phyloP scores from a whole-genome alignment of 1,140 invertebrate species.

The Sipha flava region DNA sequence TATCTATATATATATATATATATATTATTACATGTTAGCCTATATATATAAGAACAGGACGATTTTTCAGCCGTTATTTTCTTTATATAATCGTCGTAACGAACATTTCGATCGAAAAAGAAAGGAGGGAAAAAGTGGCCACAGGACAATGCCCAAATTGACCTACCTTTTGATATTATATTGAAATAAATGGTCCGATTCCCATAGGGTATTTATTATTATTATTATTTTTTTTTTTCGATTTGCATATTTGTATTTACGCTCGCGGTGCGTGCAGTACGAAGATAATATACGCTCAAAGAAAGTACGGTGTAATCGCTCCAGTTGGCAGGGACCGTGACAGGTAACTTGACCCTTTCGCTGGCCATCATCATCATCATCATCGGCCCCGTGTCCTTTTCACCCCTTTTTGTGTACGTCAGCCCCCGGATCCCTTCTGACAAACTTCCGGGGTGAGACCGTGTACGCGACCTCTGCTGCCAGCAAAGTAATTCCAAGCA shows the following conservation, averaged over 20 bases:
- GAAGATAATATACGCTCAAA: conserved; percentile 7
- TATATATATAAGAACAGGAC: too few relatives aligned
- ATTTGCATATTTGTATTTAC: conserved; percentile 18
- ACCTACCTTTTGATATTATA: conserved; percentile 30
- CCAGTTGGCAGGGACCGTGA: conserved; percentile 29
- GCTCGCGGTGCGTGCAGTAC: not conserved
- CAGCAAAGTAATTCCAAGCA: not conserved
- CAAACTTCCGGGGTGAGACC: conserved; percentile 31
- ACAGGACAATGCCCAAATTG: conserved; percentile 1
- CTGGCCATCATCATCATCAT: not conserved
- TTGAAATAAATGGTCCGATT: conserved; percentile 32
- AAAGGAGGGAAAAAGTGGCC: not conserved
- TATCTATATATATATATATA: too few relatives aligned
- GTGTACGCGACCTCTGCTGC: conserved; percentile 17
- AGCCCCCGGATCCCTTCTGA: not conserved
- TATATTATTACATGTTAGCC: too few relatives aligned
- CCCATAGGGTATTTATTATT: conserved; percentile 9
- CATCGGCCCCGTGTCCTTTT: conserved; percentile 2
- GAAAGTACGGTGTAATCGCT: conserved; percentile 9
- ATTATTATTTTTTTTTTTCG: not conserved
- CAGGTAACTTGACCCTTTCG: conserved; percentile 32
- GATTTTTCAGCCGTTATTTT: conserved; percentile 6
- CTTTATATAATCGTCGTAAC: not conserved
- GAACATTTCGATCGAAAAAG: conserved; percentile 8
- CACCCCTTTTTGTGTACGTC: not conserved